Evolutionary conservation across 2,888 invertebrate genomes (phyloP).

Genomic region (Meteorus cinctellus): DNA sequence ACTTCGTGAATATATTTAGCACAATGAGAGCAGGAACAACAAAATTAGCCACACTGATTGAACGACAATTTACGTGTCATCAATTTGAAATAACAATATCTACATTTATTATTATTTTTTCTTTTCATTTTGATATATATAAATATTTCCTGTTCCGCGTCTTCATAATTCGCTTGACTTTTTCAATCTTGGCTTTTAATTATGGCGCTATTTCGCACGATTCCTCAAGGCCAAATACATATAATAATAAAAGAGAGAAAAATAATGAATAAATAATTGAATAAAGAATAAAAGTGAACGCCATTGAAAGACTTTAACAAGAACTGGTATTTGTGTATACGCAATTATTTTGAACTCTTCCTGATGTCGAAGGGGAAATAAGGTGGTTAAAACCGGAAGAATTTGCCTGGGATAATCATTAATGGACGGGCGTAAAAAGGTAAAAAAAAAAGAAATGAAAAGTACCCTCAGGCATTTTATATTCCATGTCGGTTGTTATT

Average conservation of each 20-base stretch:
- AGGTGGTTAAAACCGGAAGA: constrained; percentile 41
- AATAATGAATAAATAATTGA: constrained; percentile 42
- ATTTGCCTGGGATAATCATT: constrained; percentile 30
- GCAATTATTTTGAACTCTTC: constrained; percentile 37
- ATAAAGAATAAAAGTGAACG: constrained; percentile 22
- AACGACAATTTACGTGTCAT: constrained; percentile 15
- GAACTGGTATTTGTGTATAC: constrained; percentile 32
- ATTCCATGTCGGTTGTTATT: constrained; percentile 32
- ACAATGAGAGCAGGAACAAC: background rate
- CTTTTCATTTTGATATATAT: background rate
- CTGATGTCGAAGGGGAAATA: constrained; percentile 35
- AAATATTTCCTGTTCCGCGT: constrained; percentile 21
- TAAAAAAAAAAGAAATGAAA: constrained; percentile 33
- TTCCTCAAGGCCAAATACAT: constrained; percentile 27
- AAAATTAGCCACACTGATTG: constrained; percentile 2
- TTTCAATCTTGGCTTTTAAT: constrained; percentile 1
- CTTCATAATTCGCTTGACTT: constrained; percentile 14
- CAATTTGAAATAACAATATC: constrained; percentile 14
- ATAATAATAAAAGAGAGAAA: constrained; percentile 4
- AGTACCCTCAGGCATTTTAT: constrained; percentile 33
- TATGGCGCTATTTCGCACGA: constrained; percentile 34
- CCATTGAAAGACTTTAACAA: constrained; percentile 23
- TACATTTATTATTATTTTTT: background rate
- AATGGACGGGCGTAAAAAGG: constrained; percentile 14
- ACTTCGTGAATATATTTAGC: constrained; percentile 4